A percentile compares a stretch with the other conserved stretches of the same genome.
phyloP scores from a whole-genome alignment of 2,888 invertebrate species.

The Ophioninae sp. region DNA sequence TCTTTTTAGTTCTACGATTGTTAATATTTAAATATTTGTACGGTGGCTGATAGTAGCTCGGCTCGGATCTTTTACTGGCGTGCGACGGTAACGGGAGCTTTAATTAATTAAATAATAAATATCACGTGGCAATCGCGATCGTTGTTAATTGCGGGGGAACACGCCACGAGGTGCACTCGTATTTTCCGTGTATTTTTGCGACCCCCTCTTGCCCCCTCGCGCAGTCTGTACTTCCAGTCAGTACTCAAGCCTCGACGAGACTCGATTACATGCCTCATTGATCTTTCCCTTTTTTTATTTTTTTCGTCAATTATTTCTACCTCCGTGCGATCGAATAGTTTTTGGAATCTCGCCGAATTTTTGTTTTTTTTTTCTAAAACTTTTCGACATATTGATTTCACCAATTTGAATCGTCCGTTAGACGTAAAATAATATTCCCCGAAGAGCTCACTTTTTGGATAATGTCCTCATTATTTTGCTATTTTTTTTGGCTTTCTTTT shows the following conservation, averaged over 20 bases:
- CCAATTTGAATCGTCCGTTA: no score
- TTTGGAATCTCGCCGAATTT: no score
- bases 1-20: neutral
- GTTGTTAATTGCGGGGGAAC: constrained; percentile 71
- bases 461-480: no score
- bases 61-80: constrained; percentile 24
- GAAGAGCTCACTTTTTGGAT: no score
- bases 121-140: constrained; percentile 72
- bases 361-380: neutral
- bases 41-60: neutral
- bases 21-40: neutral
- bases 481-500: no score
- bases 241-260: constrained; percentile 1
- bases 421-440: no score
- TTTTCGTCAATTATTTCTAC: neutral
- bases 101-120: constrained; percentile 76
- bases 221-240: no score
- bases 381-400: no score
- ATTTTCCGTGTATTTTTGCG: constrained; percentile 40
- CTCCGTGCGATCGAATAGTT: neutral
- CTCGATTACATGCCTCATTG: constrained; percentile 7
- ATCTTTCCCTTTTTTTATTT: neutral
- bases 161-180: constrained; percentile 64
- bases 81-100: constrained; percentile 56
- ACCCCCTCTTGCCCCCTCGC: constrained; percentile 9